Percentiles rank a stretch among this genome's conserved stretches.
Evolutionary conservation across 2,888 invertebrate species (phyloP).

Genomic region (Plutella xylostella): DNA sequence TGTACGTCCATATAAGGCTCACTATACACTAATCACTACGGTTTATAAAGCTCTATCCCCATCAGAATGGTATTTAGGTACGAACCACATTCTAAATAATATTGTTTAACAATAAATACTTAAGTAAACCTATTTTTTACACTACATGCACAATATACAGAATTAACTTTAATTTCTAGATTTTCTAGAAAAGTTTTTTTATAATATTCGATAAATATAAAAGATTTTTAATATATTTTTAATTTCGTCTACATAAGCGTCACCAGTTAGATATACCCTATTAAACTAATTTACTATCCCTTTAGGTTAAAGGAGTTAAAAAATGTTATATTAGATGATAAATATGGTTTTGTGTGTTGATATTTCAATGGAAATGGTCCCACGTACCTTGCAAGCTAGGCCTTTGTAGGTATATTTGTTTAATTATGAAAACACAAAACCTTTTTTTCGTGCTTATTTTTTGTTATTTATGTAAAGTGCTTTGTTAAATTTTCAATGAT

Average conservation of each 20-base stretch:
- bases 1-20: slow-evolving; percentile 42
- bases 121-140: slow-evolving; percentile 1
- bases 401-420: slow-evolving; percentile 32
- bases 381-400: slow-evolving; percentile 56
- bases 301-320: too few relatives aligned
- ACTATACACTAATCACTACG: slow-evolving; percentile 48
- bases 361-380: slow-evolving; percentile 62
- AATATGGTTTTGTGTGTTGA: slow-evolving; percentile 51
- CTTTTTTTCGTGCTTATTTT: neutral
- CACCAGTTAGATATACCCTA: slow-evolving; percentile 46
- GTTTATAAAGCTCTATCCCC: slow-evolving; percentile 78
- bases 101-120: slow-evolving; percentile 8
- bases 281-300: slow-evolving; percentile 39
- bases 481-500: neutral
- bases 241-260: slow-evolving; percentile 65
- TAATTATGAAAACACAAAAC: too few relatives aligned
- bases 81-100: slow-evolving; percentile 35
- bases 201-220: slow-evolving; percentile 54
- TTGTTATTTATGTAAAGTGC: neutral
- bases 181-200: slow-evolving; percentile 20
- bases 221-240: slow-evolving; percentile 52
- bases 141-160: slow-evolving; percentile 61
- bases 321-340: slow-evolving; percentile 38
- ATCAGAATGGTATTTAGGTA: slow-evolving; percentile 20
- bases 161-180: slow-evolving; percentile 36